phyloP scores from a whole-genome alignment of 92 coral and sea anemone species.

The Micromussa lordhowensis region DNA sequence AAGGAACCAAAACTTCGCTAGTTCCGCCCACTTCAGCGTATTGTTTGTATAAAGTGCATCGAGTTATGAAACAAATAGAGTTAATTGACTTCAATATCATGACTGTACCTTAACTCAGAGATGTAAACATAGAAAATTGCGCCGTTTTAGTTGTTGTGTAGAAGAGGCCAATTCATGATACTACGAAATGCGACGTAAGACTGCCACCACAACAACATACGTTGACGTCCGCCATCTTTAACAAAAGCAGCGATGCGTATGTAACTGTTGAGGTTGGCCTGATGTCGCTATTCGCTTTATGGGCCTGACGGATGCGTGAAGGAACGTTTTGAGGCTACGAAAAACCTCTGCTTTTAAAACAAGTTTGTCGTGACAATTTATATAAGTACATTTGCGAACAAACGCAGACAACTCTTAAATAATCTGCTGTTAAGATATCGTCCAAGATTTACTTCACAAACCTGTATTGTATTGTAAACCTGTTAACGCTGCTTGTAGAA shows the following conservation, averaged over 20 bases:
- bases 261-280: neutral
- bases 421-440: neutral
- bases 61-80: neutral
- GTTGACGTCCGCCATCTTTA: conserved; percentile 2
- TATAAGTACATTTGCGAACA: neutral
- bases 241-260: conserved; percentile 9
- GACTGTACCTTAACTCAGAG: neutral
- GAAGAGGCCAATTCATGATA: no score
- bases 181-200: neutral
- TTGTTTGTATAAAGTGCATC: neutral
- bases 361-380: neutral
- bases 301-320: neutral
- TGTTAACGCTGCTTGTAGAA: conserved; percentile 24
- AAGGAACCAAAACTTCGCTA: neutral
- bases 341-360: neutral
- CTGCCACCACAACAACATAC: neutral
- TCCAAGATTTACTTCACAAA: conserved; percentile 23
- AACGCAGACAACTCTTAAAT: neutral
- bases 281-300: neutral
- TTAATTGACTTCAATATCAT: neutral
- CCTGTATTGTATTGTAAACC: no score
- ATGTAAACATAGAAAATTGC: neutral
- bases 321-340: neutral
- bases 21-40: conserved; percentile 28
- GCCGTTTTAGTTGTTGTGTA: neutral